Conservation (phyloP, 2,797 vertebrate genomes). For the Sebastes hubbsi region DNA sequence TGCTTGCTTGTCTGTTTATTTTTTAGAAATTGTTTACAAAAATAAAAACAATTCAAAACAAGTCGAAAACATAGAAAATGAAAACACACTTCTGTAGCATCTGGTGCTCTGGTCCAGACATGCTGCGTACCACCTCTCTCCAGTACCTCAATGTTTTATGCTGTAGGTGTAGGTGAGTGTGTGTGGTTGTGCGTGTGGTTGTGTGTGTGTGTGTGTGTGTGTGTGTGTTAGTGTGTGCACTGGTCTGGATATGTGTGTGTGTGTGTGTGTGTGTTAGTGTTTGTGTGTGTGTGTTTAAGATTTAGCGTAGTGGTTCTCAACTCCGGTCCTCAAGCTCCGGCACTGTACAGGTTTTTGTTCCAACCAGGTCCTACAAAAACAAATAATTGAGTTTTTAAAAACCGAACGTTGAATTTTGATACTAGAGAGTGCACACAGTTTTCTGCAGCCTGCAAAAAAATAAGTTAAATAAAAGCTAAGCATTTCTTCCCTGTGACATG, state of each 20-base stretch:
- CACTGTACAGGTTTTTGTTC: constrained; percentile 91
- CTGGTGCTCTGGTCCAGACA: constrained; percentile 82
- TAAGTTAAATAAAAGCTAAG: constrained; percentile 70
- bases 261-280: constrained; percentile 31
- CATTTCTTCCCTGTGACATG: constrained; percentile 78
- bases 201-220: constrained; percentile 47
- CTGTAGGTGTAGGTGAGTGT: constrained; percentile 63
- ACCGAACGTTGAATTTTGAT: constrained; percentile 74
- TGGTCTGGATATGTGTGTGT: constrained; percentile 43
- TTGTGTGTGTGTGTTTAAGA: constrained; percentile 66
- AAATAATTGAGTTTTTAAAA: constrained; percentile 88
- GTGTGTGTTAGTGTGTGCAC: constrained; percentile 32
- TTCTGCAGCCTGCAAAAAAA: constrained; percentile 80
- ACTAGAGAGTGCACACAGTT: constrained; percentile 83
- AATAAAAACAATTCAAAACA: constrained; percentile 75
- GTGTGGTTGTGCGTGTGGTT: constrained; percentile 27
- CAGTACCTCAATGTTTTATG: constrained; percentile 82
- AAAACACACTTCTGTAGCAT: constrained; percentile 81
- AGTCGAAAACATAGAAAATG: constrained; percentile 75
- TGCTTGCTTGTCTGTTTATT: constrained; percentile 78
- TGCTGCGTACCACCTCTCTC: constrained; percentile 79
- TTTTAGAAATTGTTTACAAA: constrained; percentile 85
- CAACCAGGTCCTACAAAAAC: constrained; percentile 91
- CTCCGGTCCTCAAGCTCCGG: constrained; percentile 90
- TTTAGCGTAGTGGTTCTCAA: constrained; percentile 89